Base-by-base conservation (phyloP, 2,797 vertebrate genomes). In the Rallus crepitans region DNA sequence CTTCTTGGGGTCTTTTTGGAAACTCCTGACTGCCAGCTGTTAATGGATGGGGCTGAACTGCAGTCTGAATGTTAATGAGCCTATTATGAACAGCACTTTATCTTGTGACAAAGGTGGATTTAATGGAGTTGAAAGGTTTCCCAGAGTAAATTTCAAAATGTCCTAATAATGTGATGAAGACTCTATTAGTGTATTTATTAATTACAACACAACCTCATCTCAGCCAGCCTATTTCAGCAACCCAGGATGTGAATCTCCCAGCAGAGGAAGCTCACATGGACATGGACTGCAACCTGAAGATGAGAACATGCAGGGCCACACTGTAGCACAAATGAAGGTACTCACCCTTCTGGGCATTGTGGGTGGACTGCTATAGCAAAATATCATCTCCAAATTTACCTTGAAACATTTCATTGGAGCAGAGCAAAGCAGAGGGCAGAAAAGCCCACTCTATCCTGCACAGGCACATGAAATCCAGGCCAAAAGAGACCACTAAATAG, bases 111-210 rank as follows among this genome's bases (percentile, higher is more conserved):
- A 96, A 98, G 96, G 96, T 90, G 72, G 90, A 89, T 95, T 97
- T 97, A 96, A 98, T 95, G 94, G 96, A 57, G 68, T 93, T 96
- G 93, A 97, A 97, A 98, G 95, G 94, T 97, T 98, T 97, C 95
- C 94, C 92, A 95, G 96, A 97, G 96, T 97, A 97, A 97, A 96
- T 94, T 96, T 94, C 90, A 95, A 97, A 97, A 97, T 94, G 96
- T 96, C 94, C 87, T 92, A 92, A 97, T 96, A 94, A 97, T 90
- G 86, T 95, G 93, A 93, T 93, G 95, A 98, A 96, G 92, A 86
- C 81, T 96, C 94, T 97, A 97, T 98, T 98, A 98, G 87, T 90
- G 37, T 76, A 70, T 97, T 93, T 97, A 96, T 97, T 98, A 97
- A 98, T 98, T 96, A 89, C 79, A 71, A n/a, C 1, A 7, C 80